Base-by-base conservation (phyloP, 1,140 invertebrate genomes). In the Heliconius hewitsoni region DNA sequence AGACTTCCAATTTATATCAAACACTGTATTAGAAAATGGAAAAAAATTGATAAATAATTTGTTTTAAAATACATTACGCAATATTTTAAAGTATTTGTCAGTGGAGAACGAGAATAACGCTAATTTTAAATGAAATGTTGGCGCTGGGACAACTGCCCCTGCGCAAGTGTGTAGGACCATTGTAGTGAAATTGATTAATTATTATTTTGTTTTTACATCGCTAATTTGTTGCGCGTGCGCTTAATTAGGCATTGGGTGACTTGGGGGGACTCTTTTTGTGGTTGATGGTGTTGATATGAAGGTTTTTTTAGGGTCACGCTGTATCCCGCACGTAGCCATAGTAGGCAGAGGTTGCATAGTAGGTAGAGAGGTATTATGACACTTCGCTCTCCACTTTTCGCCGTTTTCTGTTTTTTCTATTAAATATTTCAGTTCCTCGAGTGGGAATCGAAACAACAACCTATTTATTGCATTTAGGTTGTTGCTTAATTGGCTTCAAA, bases 41-140 rank as follows among this genome's bases (percentile, higher is more conserved):
- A 18, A 19, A 52, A 52, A 52, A 52, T 5, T 8, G 16, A 19
- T 52, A 52, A 52, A 18, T 18, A 52, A 18, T 52, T 52, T 19
- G 5, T 52, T 52, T 52, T 52, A 66, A 66, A 66, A 66, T 66
- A 66, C n/a, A 30, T 66, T 66, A 66, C 60, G 27, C 13, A 66
- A 66, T 66, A 66, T 66, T 66, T 66, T 66, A 66, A 60, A 50
- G 73, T 76, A 76, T 46, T 16, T 76, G 37, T 66, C 23, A 23
- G 39, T 13, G 57, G 83, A 84, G 83, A 80, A 84, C 78, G 80
- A 78, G 81, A 83, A 84, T 85, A 66, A 66, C 27, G 83, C 85
- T 90, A 90, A 88, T 89, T 88, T 85, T 90, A 89, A 84, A 66
- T 66, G 23, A 66, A 66, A 83, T 46, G 18, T 78, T 78, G 89